phyloP scores from a whole-genome alignment of 2,888 invertebrate genomes.

The Nymphalis c-album region DNA sequence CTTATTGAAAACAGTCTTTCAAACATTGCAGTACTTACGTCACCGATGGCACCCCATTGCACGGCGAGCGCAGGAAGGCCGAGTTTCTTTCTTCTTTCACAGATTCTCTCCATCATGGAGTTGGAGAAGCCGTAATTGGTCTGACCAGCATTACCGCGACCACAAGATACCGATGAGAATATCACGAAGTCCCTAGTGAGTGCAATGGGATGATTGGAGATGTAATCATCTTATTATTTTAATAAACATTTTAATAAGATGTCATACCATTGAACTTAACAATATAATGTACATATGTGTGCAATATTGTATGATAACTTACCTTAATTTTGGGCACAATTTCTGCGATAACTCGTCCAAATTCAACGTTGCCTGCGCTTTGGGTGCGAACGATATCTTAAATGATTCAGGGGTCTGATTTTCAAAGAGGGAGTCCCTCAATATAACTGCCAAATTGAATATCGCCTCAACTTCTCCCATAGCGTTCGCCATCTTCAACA shows the following conservation, averaged over 20 bases:
- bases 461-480: conserved; percentile 88
- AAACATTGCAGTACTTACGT: too few species aligned
- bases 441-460: conserved; percentile 93
- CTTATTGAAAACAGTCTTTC: too few species aligned
- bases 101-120: conserved; percentile 48
- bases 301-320: conserved; percentile 38
- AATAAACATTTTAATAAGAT: too few species aligned
- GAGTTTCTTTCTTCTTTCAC: too few species aligned
- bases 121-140: conserved; percentile 85
- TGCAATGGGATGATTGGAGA: too few species aligned
- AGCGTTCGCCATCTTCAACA: too few species aligned
- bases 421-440: conserved; percentile 88
- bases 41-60: conserved; percentile 96
- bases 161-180: too few species aligned
- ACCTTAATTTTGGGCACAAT: conserved; percentile 67
- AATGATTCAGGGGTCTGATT: conserved; percentile 88
- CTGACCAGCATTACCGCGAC: too few species aligned
- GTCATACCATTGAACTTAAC: too few species aligned
- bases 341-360: conserved; percentile 52
- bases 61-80: conserved; percentile 88
- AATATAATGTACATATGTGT: too few species aligned
- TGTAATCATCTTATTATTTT: too few species aligned
- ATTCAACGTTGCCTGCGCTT: conserved; percentile 86
- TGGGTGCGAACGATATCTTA: conserved; percentile 86
- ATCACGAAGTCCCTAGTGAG: too few species aligned